Evolutionary conservation across 37 sponge, comb jelly and placozoan genomes (phyloP).

Genomic region (Halisarca cf. caerulea): DNA sequence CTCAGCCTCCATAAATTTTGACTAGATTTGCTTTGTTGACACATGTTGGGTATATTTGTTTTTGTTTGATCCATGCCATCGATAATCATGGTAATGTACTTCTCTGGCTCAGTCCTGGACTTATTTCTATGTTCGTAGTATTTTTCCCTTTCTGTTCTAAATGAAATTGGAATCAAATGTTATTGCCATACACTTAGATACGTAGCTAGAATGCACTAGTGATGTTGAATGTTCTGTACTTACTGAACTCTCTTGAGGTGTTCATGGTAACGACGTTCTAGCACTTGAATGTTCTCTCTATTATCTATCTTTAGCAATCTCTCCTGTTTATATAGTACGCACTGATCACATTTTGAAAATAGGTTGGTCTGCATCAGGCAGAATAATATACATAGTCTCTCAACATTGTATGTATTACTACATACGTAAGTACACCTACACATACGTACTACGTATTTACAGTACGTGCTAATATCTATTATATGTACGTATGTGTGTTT

Average conservation of each 20-base stretch:
- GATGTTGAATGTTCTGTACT: no score
- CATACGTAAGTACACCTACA: not conserved
- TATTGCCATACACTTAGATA: no score
- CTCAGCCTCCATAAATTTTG: conserved; percentile 45
- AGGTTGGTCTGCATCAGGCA: not conserved
- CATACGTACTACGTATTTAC: no score
- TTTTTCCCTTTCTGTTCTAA: conserved; percentile 44
- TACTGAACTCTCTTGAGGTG: not conserved
- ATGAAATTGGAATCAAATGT: no score
- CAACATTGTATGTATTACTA: no score
- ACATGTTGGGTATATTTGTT: conserved; percentile 34
- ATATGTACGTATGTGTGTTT: no score
- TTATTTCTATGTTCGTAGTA: conserved; percentile 58
- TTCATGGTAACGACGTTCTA: not conserved
- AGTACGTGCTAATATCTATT: no score
- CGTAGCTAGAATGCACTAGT: no score
- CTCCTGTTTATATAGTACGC: not conserved
- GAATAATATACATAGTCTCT: no score
- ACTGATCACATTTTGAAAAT: not conserved
- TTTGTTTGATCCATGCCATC: conserved; percentile 63
- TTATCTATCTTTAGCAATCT: not conserved
- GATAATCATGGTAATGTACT: conserved; percentile 41
- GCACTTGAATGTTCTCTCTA: not conserved
- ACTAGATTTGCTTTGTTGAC: conserved; percentile 21
- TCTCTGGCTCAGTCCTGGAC: conserved; percentile 14